Conservation (phyloP, 2,888 invertebrate species). For the Drosophila borborema region DNA sequence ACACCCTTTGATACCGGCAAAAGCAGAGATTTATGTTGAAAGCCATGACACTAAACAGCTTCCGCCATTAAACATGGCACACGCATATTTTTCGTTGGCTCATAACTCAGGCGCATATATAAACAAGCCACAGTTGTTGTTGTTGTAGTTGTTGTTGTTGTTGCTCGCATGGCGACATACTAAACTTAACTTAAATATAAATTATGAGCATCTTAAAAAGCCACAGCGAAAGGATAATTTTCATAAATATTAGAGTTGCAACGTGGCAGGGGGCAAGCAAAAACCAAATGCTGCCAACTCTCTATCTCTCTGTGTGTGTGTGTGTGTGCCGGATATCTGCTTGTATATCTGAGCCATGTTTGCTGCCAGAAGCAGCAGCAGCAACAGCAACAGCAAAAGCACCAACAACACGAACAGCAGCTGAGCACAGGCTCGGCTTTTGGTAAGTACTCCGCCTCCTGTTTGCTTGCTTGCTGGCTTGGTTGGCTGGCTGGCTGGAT, state of each 20-base stretch:
- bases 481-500: background rate
- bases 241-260: slow-evolving; percentile 76
- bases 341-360: slow-evolving; percentile 48
- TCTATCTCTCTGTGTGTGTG: slow-evolving; percentile 3
- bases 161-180: slow-evolving; percentile 69
- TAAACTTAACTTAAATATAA: slow-evolving; percentile 79
- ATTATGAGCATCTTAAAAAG: slow-evolving; percentile 81
- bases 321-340: slow-evolving; percentile 25
- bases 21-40: slow-evolving; percentile 68
- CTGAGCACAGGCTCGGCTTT: slow-evolving; percentile 38
- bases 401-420: slow-evolving; percentile 22
- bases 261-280: slow-evolving; percentile 17
- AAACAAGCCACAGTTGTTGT: slow-evolving; percentile 40
- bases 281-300: slow-evolving; percentile 44
- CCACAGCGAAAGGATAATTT: slow-evolving; percentile 80
- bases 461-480: background rate
- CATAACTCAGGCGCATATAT: slow-evolving; percentile 61
- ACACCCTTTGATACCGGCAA: slow-evolving; percentile 46
- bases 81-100: slow-evolving; percentile 62
- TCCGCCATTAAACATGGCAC: slow-evolving; percentile 77
- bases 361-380: slow-evolving; percentile 38
- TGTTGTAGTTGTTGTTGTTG: slow-evolving; percentile 35
- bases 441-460: slow-evolving; percentile 26
- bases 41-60: slow-evolving; percentile 78
- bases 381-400: slow-evolving; percentile 19